Evolutionary conservation across 2,113 vertebrate species (phyloP), one percentile per base, ranked within the genome.

Genomic region (Cottus gobio): DNA sequence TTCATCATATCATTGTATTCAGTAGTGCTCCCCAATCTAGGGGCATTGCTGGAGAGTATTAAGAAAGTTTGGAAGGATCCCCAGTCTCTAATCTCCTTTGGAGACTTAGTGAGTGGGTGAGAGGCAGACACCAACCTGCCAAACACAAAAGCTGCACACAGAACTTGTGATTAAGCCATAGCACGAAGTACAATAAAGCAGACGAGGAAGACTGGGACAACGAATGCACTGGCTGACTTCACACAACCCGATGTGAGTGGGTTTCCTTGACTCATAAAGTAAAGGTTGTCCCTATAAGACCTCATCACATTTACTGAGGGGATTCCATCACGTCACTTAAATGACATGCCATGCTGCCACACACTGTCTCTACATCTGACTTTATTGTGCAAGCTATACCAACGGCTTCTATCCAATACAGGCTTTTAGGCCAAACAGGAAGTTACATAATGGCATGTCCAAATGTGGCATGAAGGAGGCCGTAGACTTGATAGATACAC

Each of bases 81-180:
- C 78, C 82, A 71, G 72, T 80, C 77, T 82, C 31, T 63, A 64
- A 73, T 90, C 82, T 86, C 81, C 67, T 75, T 30, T 58, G 58
- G 78, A 84, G 83, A 81, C 61, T 75, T 50, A 62, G 77, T 71
- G 86, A 86, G 90, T 90, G 90, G 89, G 91, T 80, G 89, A 80
- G 71, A 71, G 26, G 63, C 75, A 84, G 85, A 91, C 83, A 82
- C 69, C 83, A 75, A 80, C 73, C 86, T 85, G 77, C 54, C 64
- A 68, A 31, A 71, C 77, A 80, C 31, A 5, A 90, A 88, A 71
- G 1, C 50, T 44, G 72, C 42, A 75, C 62, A 44, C 39, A 77
- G 79, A 87, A 84, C 82, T 79, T 78, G 78, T 89, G 83, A 90
- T 89, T 87, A 85, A 87, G 82, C 70, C 64, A 65, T 34, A 31